Evolutionary conservation across 2,797 vertebrate genomes (phyloP), one percentile per base, ranked within the genome.

Genomic region (Peromyscus nudipes): DNA sequence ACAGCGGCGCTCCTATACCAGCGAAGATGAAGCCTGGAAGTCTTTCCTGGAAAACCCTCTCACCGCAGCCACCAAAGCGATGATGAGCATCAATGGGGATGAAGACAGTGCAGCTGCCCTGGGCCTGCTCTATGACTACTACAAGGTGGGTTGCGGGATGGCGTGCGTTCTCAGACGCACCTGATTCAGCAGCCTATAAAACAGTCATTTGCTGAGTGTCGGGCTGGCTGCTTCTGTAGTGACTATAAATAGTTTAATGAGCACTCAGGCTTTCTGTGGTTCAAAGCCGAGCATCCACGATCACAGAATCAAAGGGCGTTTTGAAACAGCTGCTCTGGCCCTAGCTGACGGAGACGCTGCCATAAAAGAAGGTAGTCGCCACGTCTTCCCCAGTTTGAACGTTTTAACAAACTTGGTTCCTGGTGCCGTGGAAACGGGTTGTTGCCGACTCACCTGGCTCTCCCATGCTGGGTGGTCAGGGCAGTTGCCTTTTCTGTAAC

Each of bases 81-180:
- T 99, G 99, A 99, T 99, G 99, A 99, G 99, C 98, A 99, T 99
- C 97, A 99, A 99, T 1, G 99, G 99, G 0, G 99, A 99, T 13
- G 99, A 99, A 93, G 99, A 99, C 98, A 99, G 99, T 0, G 99
- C 99, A 0, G 99, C 99, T 0, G 99, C 99, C 0, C 99, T 99
- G 0, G 99, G 99, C 55, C 98, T 99, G 94, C 99, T 99, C 25
- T 99, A 99, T 2, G 99, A 99, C 98, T 99, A 99, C 98, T 99
- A 99, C 96, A 99, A 99, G 99, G 99, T 99, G 10, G 71, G 86
- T 40, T 9, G 6, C 55, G 37, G 0, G 0, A 43, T 52, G 86
- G 5, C 64, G 71, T 90, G 5, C 67, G 71, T 90, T 77, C 94
- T 25, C 34, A 16, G 16, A 86, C 85, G 76, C 93, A 92, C 23